Base-by-base conservation (phyloP, 2,113 vertebrate species). In the Jacana jacana region DNA sequence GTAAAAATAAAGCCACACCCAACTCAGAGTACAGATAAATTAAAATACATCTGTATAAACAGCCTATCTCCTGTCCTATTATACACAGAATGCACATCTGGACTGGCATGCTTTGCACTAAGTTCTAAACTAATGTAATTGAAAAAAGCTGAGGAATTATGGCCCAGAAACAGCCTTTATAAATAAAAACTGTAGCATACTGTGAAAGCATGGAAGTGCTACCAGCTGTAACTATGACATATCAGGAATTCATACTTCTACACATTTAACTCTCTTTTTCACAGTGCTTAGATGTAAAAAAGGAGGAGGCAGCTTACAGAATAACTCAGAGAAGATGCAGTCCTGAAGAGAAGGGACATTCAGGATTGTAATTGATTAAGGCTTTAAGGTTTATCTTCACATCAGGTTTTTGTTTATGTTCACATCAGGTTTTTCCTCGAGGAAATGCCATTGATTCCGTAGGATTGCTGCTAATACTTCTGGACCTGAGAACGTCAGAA, bases 51-150 rank as follows among this genome's bases (percentile, higher is more conserved):
- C 72, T 84, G 89, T 80, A 61, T 66, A 93, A 96, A 91, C 52
- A 92, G 58, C 40, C 57, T 88, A 72, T 20, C 57, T 55, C 48
- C 42, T 42, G 13, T 65, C 73, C 61, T 78, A 19, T 55, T 49
- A 86, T 9, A 84, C 39, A 82, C 17, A 88, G 69, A 92, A 82
- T 17, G 49, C 66, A 91, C 93, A 96, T 93, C 94, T 96, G 94
- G 76, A 81, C 52, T 75, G 89, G 55, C 54, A 89, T 42, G 44
- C 64, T 94, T 60, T 92, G 79, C 89, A 96, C 69, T 73, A 93
- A 84, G 65, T 60, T 93, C 71, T 79, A 93, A 86, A 52, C 33
- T 87, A 73, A 63, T 35, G 46, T 80, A 94, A 96, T 70, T 77
- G 66, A 91, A 95, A 94, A 92, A 92, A 94, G 46, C 37, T 91